Evolutionary conservation across 2,113 vertebrate species (phyloP), one percentile per base, ranked within the genome.

Genomic region (Corapipo altera): DNA sequence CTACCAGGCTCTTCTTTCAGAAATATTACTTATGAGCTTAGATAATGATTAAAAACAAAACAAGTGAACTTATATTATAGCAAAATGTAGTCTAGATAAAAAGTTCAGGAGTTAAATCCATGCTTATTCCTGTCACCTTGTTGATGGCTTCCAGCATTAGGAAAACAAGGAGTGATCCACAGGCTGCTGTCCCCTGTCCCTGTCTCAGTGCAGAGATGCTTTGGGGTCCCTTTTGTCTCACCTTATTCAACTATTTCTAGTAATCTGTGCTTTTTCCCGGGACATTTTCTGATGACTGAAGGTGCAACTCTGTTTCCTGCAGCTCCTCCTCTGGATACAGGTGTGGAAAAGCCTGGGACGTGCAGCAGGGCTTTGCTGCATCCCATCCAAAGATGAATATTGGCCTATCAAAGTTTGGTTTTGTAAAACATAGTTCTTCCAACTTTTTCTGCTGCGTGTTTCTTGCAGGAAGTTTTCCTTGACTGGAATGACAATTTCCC

Each of bases 1-100:
- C 94, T 95, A 97, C 74, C 76, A 94, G 91, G 90, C 85, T 97
- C 94, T 95, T 89, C 96, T 97, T 97, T 96, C 88, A 85, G 85
- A 92, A 81, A 93, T 96, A 97, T 95, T 93, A 94, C 77, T 97
- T 93, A 92, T 51, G 94, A 89, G 96, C 65, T 94, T 66, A 87
- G 91, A 88, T 87, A 41, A 52, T 18, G 49, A 77, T 77, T 64
- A 44, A 52, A 9, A 5, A 1, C 22, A n/a, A 4, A 59, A 44
- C 26, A 64, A 96, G 46, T 32, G 65, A 89, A 33, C 7, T 89
- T 75, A 30, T 43, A 48, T 67, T 52, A 51, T n/a, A 78, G 37
- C 67, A 89, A 90, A 70, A 48, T 2, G 2, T 5, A 35, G 27
- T 10, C 35, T 23, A 23, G 44, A 59, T 43, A 15, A 66, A 48